Percentiles rank a stretch among this genome's conserved stretches.
Evolutionary conservation across 1,140 invertebrate species (phyloP).

Genomic region (Calephelis virginiensis): DNA sequence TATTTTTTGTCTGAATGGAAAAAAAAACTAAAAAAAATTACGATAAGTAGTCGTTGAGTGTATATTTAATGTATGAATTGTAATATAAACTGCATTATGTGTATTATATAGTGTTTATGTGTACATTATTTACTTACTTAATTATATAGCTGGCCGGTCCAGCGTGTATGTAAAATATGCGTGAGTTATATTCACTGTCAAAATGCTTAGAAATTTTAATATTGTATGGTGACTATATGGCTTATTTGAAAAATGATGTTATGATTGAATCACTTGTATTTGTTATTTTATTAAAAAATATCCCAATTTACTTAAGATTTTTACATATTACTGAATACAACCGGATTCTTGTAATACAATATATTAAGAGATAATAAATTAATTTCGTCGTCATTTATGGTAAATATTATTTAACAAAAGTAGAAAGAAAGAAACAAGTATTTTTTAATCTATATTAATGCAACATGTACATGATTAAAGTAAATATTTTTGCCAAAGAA

Average conservation of each 20-base stretch:
- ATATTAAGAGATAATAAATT: no score
- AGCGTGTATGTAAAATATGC: conserved; percentile 27
- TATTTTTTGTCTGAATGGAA: conserved; percentile 37
- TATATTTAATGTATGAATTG: conserved; percentile 44
- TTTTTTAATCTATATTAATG: no score
- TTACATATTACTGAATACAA: no score
- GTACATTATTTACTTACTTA: conserved; percentile 48
- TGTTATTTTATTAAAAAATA: no score
- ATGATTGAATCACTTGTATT: neutral
- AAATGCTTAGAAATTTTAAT: conserved; percentile 25
- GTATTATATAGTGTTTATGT: conserved; percentile 60
- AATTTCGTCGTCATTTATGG: no score
- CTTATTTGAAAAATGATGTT: neutral
- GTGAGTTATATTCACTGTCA: conserved; percentile 2
- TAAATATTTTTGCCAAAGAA: no score
- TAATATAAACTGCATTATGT: conserved; percentile 47
- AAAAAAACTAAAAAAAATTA: conserved; percentile 35
- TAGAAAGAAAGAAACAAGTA: no score
- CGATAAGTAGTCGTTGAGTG: conserved; percentile 34
- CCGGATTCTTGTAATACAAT: no score
- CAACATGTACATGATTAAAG: no score
- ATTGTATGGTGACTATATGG: conserved; percentile 10
- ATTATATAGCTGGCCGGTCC: conserved; percentile 49
- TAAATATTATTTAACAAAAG: no score
- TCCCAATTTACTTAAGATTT: no score